Percentiles rank a stretch among this genome's conserved stretches.
These are phyloP conservation scores for Neocrepidodera transversa DNA, from an alignment of 2,888 invertebrate genomes.

Conservation along the genomic window DNA sequence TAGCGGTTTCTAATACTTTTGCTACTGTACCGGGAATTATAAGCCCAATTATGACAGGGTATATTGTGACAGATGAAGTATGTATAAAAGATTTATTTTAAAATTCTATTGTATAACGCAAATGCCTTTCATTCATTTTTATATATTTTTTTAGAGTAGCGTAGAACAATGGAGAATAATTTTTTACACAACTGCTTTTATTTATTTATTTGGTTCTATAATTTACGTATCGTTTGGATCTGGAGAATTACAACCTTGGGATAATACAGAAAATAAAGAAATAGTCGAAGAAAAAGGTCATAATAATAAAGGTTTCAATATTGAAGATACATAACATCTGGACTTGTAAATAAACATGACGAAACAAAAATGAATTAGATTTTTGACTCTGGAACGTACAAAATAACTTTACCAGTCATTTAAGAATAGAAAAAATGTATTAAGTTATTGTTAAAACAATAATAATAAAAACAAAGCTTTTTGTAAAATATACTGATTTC, in stretches of 20 bases:
- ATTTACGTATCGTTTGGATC: slow-evolving; percentile 84
- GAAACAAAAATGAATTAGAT: no score
- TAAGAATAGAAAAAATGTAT: no score
- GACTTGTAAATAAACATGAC: no score
- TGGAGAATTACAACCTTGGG: slow-evolving; percentile 78
- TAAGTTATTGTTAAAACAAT: no score
- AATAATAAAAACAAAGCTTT: no score
- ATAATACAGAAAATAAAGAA: neutral
- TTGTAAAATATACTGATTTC: no score
- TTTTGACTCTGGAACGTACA: no score
- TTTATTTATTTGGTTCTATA: slow-evolving; percentile 82
- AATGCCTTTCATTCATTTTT: neutral
- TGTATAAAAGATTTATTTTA: no score
- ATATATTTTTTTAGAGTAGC: slow-evolving; percentile 60
- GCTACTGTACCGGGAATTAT: slow-evolving; percentile 45
- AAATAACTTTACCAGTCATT: no score
- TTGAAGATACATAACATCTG: neutral
- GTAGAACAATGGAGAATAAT: slow-evolving; percentile 84
- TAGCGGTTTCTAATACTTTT: slow-evolving; percentile 44
- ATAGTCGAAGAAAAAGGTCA: neutral
- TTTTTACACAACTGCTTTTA: slow-evolving; percentile 82
- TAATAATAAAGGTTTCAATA: neutral
- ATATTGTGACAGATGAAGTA: slow-evolving; percentile 40
- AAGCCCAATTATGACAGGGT: slow-evolving; percentile 44
- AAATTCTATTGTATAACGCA: no score